Conservation (phyloP, 2,888 invertebrate genomes). For the Cerceris rybyensis region DNA sequence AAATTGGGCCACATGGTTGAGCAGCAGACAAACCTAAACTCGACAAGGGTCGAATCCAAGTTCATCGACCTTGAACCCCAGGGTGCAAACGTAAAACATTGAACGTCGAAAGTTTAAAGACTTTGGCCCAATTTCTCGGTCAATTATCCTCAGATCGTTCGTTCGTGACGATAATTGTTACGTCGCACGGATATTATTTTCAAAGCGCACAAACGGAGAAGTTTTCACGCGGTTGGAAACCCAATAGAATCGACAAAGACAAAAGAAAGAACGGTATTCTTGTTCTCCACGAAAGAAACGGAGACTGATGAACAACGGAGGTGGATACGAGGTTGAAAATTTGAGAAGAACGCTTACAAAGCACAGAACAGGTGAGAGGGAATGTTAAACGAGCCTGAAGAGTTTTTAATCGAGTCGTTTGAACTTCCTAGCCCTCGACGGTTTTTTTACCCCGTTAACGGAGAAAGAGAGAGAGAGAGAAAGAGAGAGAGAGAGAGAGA, state of each 20-base stretch:
- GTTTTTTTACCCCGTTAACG: too few relatives aligned
- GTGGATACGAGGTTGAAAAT: slow-evolving; percentile 2
- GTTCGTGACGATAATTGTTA: neutral
- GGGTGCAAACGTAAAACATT: neutral
- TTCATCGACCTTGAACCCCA: slow-evolving; percentile 46
- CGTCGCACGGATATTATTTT: neutral
- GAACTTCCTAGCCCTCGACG: slow-evolving; percentile 37
- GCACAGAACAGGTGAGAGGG: neutral
- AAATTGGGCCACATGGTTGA: slow-evolving; percentile 40
- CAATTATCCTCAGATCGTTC: neutral
- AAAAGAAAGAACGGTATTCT: too few relatives aligned
- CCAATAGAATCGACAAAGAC: neutral
- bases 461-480: neutral
- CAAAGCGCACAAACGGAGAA: neutral
- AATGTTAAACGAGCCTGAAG: slow-evolving; percentile 54
- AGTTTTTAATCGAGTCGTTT: slow-evolving; percentile 59
- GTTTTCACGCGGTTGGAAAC: neutral
- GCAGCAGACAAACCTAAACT: slow-evolving; percentile 39
- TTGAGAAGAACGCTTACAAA: slow-evolving; percentile 1
- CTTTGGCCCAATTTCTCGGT: neutral
- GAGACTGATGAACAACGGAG: neutral
- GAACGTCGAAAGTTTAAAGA: neutral
- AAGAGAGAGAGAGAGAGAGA: slow-evolving; percentile 33
- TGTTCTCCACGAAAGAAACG: neutral
- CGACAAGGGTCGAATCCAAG: slow-evolving; percentile 29